A percentile compares a stretch with the other conserved stretches of the same genome.
These are phyloP conservation scores for Cephus pulcher DNA, from an alignment of 2,888 invertebrate species.

Conservation along the genomic window DNA sequence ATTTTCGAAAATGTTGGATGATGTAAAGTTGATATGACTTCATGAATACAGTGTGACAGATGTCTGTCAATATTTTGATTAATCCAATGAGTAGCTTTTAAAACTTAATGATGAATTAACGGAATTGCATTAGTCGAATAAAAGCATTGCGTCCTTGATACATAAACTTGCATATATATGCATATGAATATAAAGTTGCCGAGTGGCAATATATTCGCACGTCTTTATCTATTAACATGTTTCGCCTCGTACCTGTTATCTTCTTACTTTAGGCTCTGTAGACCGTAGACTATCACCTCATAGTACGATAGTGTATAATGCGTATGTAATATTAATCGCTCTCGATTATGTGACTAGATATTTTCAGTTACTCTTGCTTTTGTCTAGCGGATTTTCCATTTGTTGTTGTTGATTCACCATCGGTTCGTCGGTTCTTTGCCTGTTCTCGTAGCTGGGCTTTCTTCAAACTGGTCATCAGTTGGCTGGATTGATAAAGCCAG, in stretches of 20 bases:
- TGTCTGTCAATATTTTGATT: neutral
- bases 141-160: neutral
- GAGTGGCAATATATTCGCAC: neutral
- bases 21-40: neutral
- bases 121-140: neutral
- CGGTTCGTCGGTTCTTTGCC: conserved; percentile 66
- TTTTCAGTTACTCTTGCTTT: conserved; percentile 24
- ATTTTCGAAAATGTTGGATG: neutral
- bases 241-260: neutral
- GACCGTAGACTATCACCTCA: neutral
- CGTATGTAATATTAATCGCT: neutral
- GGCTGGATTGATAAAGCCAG: conserved; percentile 91
- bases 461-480: conserved; percentile 87
- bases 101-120: neutral
- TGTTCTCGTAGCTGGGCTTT: conserved; percentile 82
- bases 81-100: neutral
- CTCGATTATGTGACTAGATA: conserved; percentile 25
- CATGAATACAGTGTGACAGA: neutral
- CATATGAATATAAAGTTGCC: neutral
- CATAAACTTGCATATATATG: neutral
- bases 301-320: neutral
- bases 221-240: neutral
- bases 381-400: conserved; percentile 15
- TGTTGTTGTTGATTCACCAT: conserved; percentile 33
- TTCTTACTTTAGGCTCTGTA: neutral